Percentiles rank a stretch among this genome's conserved stretches.
Evolutionary conservation across 2,797 vertebrate genomes (phyloP).

Genomic region (Botia kubotai): DNA sequence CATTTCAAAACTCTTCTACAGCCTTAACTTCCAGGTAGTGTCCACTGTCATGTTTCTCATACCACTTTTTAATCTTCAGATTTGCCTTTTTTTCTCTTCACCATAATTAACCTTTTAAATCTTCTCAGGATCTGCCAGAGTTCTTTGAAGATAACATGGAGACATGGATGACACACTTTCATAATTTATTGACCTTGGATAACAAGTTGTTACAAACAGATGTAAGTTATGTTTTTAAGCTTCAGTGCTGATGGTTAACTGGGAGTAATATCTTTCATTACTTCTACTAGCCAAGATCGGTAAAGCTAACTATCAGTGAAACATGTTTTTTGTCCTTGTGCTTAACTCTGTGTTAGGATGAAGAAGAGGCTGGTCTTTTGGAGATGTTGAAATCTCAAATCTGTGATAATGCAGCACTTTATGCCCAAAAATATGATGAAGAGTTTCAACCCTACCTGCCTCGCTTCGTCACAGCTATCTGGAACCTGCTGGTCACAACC

Average conservation of each 20-base stretch:
- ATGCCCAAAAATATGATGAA: conserved; percentile 98
- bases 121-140: conserved; percentile 92
- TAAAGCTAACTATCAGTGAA: too few relatives aligned
- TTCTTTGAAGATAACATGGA: conserved; percentile 99
- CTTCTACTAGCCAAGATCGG: not conserved
- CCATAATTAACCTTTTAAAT: not conserved
- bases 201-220: conserved; percentile 98
- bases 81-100: not conserved
- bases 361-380: conserved; percentile 95
- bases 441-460: conserved; percentile 97
- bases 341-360: conserved; percentile 81
- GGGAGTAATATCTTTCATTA: too few relatives aligned
- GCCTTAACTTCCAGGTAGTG: conserved; percentile 97
- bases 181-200: conserved; percentile 93
- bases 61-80: not conserved
- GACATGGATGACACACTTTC: conserved; percentile 99
- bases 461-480: conserved; percentile 96
- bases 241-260: not conserved
- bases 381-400: conserved; percentile 98
- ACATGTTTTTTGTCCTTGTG: not conserved
- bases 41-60: conserved; percentile 17
- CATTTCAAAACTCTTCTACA: conserved; percentile 98
- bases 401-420: conserved; percentile 97
- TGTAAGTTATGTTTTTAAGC: conserved; percentile 76
- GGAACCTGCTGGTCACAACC: conserved; percentile 97